These are phyloP conservation scores for Arbacia lixula DNA, from an alignment of 53 echinoderm and acorn worm species.

Conservation along the genomic window DNA sequence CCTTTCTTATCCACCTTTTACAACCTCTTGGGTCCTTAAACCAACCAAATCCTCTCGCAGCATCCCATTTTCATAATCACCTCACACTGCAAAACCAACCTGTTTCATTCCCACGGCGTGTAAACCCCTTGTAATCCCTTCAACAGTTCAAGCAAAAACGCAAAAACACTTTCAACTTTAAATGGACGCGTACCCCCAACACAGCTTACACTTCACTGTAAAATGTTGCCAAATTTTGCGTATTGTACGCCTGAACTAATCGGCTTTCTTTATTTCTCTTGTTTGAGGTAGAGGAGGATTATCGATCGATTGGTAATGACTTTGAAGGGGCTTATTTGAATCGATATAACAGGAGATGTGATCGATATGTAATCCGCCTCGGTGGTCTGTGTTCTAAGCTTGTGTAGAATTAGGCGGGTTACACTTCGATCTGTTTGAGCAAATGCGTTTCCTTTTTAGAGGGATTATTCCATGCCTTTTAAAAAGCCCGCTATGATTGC, in stretches of 20 bases:
- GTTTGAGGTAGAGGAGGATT: too few species aligned
- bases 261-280: too few species aligned
- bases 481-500: too few species aligned
- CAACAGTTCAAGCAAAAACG: neutral
- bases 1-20: neutral
- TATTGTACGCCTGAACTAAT: constrained; percentile 1
- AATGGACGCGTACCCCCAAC: neutral
- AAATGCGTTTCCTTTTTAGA: constrained; percentile 23
- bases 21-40: too few species aligned
- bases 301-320: constrained; percentile 33
- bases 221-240: constrained; percentile 42
- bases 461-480: too few species aligned
- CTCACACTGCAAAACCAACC: constrained; percentile 1
- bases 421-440: constrained; percentile 46
- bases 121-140: neutral
- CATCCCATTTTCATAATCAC: too few species aligned
- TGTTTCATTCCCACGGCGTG: neutral
- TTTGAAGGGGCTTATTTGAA: too few species aligned
- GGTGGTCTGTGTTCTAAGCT: neutral
- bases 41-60: too few species aligned
- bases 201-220: constrained; percentile 18
- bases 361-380: constrained; percentile 20
- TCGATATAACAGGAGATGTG: constrained; percentile 44
- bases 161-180: neutral
- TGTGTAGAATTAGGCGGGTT: constrained; percentile 17